Percentiles rank a stretch among this genome's conserved stretches.
These are phyloP conservation scores for Zophobas morio DNA, from an alignment of 1,140 invertebrate species.

Conservation along the genomic window DNA sequence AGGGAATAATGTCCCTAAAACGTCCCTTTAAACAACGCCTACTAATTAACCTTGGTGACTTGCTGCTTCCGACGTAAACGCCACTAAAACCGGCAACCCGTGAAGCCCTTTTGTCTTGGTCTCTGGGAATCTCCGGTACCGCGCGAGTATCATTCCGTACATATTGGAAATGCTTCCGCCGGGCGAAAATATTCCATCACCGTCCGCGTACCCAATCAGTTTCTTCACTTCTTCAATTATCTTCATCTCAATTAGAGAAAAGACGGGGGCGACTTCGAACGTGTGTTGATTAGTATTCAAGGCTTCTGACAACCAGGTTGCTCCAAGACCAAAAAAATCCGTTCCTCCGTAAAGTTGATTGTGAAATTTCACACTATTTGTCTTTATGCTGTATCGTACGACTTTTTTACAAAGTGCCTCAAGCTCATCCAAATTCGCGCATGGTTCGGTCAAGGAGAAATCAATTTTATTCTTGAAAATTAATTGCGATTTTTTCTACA, in stretches of 20 bases:
- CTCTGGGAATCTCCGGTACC: constrained; percentile 81
- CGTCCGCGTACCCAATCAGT: constrained; percentile 77
- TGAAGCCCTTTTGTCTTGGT: constrained; percentile 80
- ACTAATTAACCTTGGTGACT: constrained; percentile 57
- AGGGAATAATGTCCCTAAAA: constrained; percentile 89
- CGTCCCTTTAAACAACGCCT: neutral
- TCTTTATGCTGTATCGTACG: constrained; percentile 81
- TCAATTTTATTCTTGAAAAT: constrained; percentile 48
- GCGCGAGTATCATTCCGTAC: constrained; percentile 83
- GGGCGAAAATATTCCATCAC: constrained; percentile 83
- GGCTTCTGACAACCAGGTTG: constrained; percentile 81
- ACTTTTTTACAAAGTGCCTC: constrained; percentile 67
- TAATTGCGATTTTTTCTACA: constrained; percentile 14
- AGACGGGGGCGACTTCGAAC: constrained; percentile 84
- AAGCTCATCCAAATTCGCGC: constrained; percentile 28
- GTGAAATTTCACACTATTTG: constrained; percentile 79
- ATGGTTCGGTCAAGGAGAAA: constrained; percentile 27
- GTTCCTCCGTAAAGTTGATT: constrained; percentile 85
- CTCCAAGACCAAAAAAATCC: constrained; percentile 82
- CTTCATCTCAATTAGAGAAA: constrained; percentile 79
- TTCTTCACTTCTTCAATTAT: constrained; percentile 75
- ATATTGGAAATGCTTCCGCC: constrained; percentile 92
- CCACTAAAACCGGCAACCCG: constrained; percentile 73
- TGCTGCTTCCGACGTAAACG: constrained; percentile 85
- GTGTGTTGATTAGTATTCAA: constrained; percentile 87